Base-by-base conservation (phyloP, 1,140 invertebrate genomes). In the Caenorhabditis briggsae region DNA sequence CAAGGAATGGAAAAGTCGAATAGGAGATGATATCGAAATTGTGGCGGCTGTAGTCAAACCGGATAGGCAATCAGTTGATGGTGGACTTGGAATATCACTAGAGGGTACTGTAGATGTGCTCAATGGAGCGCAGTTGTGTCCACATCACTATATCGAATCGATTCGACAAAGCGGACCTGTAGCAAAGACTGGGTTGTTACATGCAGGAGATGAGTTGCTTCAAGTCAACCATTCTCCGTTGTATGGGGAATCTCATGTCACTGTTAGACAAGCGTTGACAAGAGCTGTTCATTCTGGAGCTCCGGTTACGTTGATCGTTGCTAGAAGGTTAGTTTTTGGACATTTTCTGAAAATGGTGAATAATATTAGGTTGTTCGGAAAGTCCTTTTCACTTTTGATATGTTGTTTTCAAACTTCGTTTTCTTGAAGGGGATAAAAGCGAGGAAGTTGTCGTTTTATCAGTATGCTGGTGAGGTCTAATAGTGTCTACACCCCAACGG, bases 81-180 rank as follows among this genome's bases (percentile, higher is more conserved):
- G 96, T 87, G 97, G 97, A 20, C 94, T 99, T 41, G 97, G 97
- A 11, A 98, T 99, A 87, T 97, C 96, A 85, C 93, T 98, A 78
- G 97, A 99, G 93, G 97, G 86, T 82, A 99, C 97, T 0, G 97
- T 97, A 23, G 96, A 97, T 91, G 96, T 97, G 55, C 96, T 97
- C 92, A 96, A 96, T 88, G 96, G 96, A 5, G 94, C 88, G 82
- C 90, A 91, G 56, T 82, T 92, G 18, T 92, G 91, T 87, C 95
- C 96, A 70, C 95, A 98, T 94, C 96, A 97, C 93, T 97, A 97
- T 92, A 97, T 97, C 90, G 94, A 96, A 83, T 96, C 96, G 43
- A 96, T 98, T 89, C 93, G 98, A 89, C 95, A 96, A 53, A 96
- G 98, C 93, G 97, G 97, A 14, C 97, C 97, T 0, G 97, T 98